Evolutionary conservation across 2,797 vertebrate genomes (phyloP), one percentile per base, ranked within the genome.

Genomic region (Chelon labrosus): DNA sequence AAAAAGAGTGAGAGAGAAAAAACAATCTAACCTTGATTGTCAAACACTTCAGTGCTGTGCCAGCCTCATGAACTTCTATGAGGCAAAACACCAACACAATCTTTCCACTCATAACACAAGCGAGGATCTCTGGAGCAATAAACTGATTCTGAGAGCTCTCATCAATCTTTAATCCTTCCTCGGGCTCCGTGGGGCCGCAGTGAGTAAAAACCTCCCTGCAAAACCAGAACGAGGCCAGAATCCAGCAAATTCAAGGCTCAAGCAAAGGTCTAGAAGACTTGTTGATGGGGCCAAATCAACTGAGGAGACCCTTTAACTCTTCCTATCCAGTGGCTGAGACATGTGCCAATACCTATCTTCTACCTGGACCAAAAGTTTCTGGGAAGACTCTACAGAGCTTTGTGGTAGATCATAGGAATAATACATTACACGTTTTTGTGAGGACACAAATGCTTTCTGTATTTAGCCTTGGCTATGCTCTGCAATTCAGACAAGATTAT

Each of bases 101-200:
- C 88, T 86, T 90, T 87, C 85, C 88, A 90, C 89, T 91, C 87
- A 89, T 91, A 90, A 91, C 90, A 88, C 86, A 90, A 91, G 91
- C 81, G 58, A 68, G 71, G 86, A 92, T 90, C 91, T 93, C 89
- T 87, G 73, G 90, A 92, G 93, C 92, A 92, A 92, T 92, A 90
- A 91, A 91, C 89, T 87, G 88, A 90, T 86, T 92, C 89, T 91
- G 90, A 94, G 92, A 88, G 92, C 85, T 70, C 84, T 93, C 90
- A 92, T 93, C 92, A 93, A 93, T 93, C 87, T 92, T 93, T 92
- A 91, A 93, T 93, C 83, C 83, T 80, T 92, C 92, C 89, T 88
- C 67, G 4, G 89, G 89, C 89, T 89, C 82, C 2, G 53, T 53
- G 59, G 88, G 86, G 88, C 84, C 64, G 46, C 80, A 64, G 84